phyloP scores from a whole-genome alignment of 2,113 vertebrate species.

The Cheirogaleus medius region DNA sequence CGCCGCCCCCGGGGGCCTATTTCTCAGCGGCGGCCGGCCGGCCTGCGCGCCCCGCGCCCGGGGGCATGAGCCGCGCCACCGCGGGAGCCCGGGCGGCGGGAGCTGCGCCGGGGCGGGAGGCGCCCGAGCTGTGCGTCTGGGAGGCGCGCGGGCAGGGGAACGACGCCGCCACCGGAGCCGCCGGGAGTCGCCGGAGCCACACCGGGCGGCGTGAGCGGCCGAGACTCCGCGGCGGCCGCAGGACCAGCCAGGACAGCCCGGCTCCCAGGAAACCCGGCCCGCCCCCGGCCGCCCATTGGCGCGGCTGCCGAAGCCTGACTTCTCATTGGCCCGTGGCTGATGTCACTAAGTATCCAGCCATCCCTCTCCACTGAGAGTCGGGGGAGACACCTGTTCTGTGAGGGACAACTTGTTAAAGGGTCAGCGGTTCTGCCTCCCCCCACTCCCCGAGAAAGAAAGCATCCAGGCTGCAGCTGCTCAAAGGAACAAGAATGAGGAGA shows the following conservation, averaged over 20 bases:
- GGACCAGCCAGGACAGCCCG: conserved; percentile 53
- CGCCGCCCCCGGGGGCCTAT: conserved; percentile 75
- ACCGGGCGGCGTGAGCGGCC: not conserved
- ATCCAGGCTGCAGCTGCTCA: conserved; percentile 60
- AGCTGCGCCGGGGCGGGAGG: conserved; percentile 31
- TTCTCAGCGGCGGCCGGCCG: conserved; percentile 56
- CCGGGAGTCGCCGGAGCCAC: not conserved
- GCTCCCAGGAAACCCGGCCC: conserved; percentile 66
- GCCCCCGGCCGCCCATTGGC: conserved; percentile 67
- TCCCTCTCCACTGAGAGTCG: conserved; percentile 64
- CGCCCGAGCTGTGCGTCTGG: not conserved
- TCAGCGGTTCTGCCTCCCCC: conserved; percentile 45
- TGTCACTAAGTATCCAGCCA: conserved; percentile 67
- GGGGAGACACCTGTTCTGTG: conserved; percentile 78
- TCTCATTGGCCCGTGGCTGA: conserved; percentile 61
- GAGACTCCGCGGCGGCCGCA: conserved; percentile 2
- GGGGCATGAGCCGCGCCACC: conserved; percentile 33
- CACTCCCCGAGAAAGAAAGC: not conserved
- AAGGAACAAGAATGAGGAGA: not conserved
- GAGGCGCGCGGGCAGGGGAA: not conserved
- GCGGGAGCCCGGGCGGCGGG: not conserved
- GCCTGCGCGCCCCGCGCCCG: conserved; percentile 42
- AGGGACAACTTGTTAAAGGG: conserved; percentile 77
- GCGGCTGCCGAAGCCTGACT: conserved; percentile 42
- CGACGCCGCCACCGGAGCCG: conserved; percentile 7